Evolutionary conservation across 2,888 invertebrate species (phyloP), one percentile per base, ranked within the genome.

Genomic region (Zhuqinia jingwanae): DNA sequence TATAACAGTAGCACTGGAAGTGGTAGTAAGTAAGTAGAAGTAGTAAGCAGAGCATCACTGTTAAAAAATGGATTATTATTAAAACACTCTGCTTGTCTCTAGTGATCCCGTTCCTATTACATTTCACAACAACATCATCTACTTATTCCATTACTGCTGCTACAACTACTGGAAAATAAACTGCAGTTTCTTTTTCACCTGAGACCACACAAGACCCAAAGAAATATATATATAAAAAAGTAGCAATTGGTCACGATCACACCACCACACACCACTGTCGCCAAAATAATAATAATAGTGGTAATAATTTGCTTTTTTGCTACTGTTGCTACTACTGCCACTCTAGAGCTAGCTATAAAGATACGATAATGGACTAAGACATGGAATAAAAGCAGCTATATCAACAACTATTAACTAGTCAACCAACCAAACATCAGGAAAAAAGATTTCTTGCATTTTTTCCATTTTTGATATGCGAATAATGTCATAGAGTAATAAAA

Each of bases 41-140:
- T 73, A 27, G 73, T 17, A 25, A 27, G n/a, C 60, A 5, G 50
- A 17, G 65, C 8, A 79, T 25, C 63, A 80, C 56, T 80, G 50
- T 25, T 45, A 78, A 78, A 58, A 60, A 63, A 80, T 63, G 79
- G 79, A 80, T 65, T 68, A 80, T 80, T 80, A 68, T 73, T 73
- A 53, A 73, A 73, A 53, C 73, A 50, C 70, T 70, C 17, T 42
- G 36, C 25, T 53, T 53, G 73, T 73, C 50, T 73, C 73, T 73
- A 50, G 73, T 73, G 73, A 73, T 73, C 73, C 73, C 53, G 50
- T 73, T 73, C 50, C 50, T 20, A 53, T 5, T 36, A 60, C 68
- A 11, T 58, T 36, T 3, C 36, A 36, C 36, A 36, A 36, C 60
- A 30, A 8, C 77, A 77, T n/a, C n/a, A 42, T 10, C 77, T 60